Conservation (phyloP, 2,113 vertebrate genomes). For the Stegostoma tigrinum region DNA sequence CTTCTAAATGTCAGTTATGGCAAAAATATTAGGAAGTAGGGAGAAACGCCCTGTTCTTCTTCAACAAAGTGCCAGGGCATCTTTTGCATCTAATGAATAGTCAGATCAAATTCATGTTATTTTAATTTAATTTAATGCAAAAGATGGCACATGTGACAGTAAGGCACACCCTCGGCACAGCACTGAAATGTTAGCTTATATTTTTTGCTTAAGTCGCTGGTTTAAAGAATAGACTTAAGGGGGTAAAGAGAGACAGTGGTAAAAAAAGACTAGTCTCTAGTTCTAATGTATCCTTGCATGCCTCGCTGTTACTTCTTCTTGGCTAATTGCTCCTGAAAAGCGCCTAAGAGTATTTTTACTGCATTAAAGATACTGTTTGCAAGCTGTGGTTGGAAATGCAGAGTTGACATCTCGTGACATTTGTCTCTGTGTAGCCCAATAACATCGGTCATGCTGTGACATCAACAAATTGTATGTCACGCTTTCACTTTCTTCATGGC, state of each 20-base stretch:
- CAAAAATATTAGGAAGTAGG: not conserved
- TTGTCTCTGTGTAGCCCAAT: not conserved
- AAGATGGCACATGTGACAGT: too few species aligned
- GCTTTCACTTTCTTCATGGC: not conserved
- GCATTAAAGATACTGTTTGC: not conserved
- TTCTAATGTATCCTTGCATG: not conserved
- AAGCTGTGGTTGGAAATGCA: not conserved
- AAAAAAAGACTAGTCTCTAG: too few species aligned
- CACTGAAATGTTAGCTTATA: not conserved
- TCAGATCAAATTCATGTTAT: not conserved
- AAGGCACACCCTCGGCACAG: not conserved
- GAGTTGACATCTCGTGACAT: not conserved
- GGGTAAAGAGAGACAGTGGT: not conserved
- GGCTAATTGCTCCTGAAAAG: not conserved
- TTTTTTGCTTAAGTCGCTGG: not conserved
- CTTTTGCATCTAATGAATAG: too few species aligned
- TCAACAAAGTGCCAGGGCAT: not conserved
- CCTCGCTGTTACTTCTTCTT: not conserved
- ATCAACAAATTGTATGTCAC: not conserved
- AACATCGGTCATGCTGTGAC: not conserved
- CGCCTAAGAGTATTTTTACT: not conserved
- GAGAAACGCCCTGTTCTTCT: not conserved
- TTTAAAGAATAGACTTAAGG: not conserved
- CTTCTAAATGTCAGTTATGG: too few species aligned
- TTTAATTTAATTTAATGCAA: not conserved